A percentile compares a stretch with the other conserved stretches of the same genome.
These are phyloP conservation scores for Drosophila dives DNA, from an alignment of 2,888 invertebrate genomes.

Conservation along the genomic window DNA sequence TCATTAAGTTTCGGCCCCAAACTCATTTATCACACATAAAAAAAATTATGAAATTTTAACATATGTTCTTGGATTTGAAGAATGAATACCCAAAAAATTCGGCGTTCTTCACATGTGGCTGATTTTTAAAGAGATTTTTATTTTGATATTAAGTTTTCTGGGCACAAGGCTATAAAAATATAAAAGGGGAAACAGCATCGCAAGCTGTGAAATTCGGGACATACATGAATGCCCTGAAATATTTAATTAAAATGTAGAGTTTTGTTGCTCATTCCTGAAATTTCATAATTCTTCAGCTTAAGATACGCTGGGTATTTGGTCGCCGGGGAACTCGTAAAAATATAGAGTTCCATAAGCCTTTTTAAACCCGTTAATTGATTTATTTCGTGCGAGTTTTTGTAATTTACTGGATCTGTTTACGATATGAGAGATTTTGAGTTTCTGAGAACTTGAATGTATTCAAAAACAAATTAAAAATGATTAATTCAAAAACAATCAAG, in stretches of 20 bases:
- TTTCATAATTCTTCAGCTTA: neutral
- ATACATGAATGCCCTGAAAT: constrained; percentile 31
- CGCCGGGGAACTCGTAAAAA: constrained; percentile 15
- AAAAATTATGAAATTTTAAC: constrained; percentile 5
- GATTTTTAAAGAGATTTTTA: constrained; percentile 6
- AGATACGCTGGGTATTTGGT: constrained; percentile 4
- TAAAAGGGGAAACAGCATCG: constrained; percentile 2
- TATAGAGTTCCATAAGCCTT: constrained; percentile 32
- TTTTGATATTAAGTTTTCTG: constrained; percentile 9
- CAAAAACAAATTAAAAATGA: constrained; percentile 63
- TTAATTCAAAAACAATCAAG: constrained; percentile 50
- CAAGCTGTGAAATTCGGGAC: constrained; percentile 17
- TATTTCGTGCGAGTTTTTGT: constrained; percentile 52
- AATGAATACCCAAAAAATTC: neutral
- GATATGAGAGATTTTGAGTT: constrained; percentile 24
- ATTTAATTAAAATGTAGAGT: neutral
- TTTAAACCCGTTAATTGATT: constrained; percentile 60
- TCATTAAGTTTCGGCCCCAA: constrained; percentile 30
- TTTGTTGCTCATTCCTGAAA: neutral
- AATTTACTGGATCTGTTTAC: constrained; percentile 42
- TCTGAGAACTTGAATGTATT: constrained; percentile 48
- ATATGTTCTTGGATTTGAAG: neutral
- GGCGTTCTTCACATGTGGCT: constrained; percentile 10
- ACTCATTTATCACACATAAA: constrained; percentile 59
- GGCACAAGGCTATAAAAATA: constrained; percentile 25